Evolutionary conservation across 2,888 invertebrate species (phyloP).

Genomic region (Plusia festucae): DNA sequence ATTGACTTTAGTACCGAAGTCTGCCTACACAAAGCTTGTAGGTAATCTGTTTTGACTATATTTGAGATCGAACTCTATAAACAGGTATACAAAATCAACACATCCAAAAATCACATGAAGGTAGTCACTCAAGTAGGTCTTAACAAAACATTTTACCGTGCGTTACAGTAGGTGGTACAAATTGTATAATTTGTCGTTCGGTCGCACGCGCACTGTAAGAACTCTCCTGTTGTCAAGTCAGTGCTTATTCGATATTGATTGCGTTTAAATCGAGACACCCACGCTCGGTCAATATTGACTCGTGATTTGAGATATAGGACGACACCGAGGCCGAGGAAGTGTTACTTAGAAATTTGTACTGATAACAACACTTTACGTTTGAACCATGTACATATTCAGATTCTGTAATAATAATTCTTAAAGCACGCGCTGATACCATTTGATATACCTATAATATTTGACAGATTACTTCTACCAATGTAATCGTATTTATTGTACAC

Average conservation of each 20-base stretch:
- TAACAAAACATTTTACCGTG: conserved; percentile 51
- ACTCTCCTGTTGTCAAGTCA: conserved; percentile 67
- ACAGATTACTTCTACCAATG: background rate
- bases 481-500: background rate
- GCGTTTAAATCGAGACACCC: conserved; percentile 80
- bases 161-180: conserved; percentile 55
- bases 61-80: conserved; percentile 16
- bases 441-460: conserved; percentile 25
- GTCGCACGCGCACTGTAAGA: conserved; percentile 65
- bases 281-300: conserved; percentile 85
- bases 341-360: conserved; percentile 83
- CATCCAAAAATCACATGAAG: conserved; percentile 39
- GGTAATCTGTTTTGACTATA: conserved; percentile 24
- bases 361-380: conserved; percentile 78
- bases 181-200: conserved; percentile 60
- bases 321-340: conserved; percentile 74
- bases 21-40: conserved; percentile 1
- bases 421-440: conserved; percentile 41
- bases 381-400: conserved; percentile 57
- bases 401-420: conserved; percentile 44
- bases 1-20: conserved; percentile 24
- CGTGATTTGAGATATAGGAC: conserved; percentile 79
- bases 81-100: conserved; percentile 40
- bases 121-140: conserved; percentile 28
- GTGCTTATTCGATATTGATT: conserved; percentile 78